These are phyloP conservation scores for Zaprionus nigranus DNA, from an alignment of 1,140 invertebrate genomes.

Conservation along the genomic window DNA sequence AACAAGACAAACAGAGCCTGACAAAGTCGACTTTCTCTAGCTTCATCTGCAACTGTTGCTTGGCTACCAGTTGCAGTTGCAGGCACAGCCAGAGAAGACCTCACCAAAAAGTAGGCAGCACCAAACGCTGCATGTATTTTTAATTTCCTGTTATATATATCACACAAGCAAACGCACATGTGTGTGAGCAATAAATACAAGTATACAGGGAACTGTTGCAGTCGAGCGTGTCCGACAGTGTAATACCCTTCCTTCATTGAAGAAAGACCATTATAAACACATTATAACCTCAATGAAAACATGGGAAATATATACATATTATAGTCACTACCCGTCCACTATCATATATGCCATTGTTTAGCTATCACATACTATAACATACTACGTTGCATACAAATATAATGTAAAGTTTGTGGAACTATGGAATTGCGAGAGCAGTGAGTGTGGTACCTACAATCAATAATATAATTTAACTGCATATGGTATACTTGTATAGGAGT, in stretches of 20 bases:
- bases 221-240: background rate
- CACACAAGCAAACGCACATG: conserved; percentile 20
- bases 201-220: background rate
- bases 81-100: background rate
- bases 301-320: too few species aligned
- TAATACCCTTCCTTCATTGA: background rate
- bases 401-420: too few species aligned
- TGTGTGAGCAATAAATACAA: conserved; percentile 4
- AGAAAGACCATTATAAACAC: too few species aligned
- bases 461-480: too few species aligned
- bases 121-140: conserved; percentile 54
- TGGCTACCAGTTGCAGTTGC: background rate
- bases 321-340: too few species aligned
- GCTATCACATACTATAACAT: too few species aligned
- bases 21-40: conserved; percentile 31
- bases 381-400: too few species aligned
- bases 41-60: background rate
- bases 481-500: too few species aligned
- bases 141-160: conserved; percentile 62
- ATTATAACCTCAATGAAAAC: too few species aligned
- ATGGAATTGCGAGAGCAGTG: too few species aligned
- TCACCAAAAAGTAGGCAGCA: conserved; percentile 50
- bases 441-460: too few species aligned
- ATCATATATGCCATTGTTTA: too few species aligned
- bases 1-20: conserved; percentile 58